Conservation (phyloP, 53 echinoderm and acorn worm species). For the Pentamera pediparva region DNA sequence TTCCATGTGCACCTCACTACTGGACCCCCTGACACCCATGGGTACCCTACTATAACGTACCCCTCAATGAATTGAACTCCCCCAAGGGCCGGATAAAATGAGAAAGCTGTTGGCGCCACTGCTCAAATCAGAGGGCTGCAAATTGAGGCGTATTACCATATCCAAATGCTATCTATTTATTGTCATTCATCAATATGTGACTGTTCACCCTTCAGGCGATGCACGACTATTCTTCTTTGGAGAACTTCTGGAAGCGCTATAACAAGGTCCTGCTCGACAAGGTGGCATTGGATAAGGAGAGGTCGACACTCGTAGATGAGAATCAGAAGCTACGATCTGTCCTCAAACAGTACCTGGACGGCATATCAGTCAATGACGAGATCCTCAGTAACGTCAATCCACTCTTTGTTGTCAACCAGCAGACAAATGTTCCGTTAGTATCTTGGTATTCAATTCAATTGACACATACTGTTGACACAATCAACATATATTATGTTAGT, state of each 20-base stretch:
- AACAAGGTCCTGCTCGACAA: slow-evolving; percentile 94
- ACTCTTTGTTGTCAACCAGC: slow-evolving; percentile 97
- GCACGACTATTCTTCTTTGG: slow-evolving; percentile 90
- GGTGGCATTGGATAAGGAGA: slow-evolving; percentile 92
- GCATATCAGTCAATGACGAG: slow-evolving; percentile 99
- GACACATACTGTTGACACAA: too few species aligned
- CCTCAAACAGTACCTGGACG: slow-evolving; percentile 97
- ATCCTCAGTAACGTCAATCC: slow-evolving; percentile 95
- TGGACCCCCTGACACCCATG: not conserved
- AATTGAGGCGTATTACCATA: too few species aligned
- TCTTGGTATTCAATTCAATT: too few species aligned
- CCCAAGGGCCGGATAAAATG: too few species aligned
- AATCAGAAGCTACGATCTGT: slow-evolving; percentile 81
- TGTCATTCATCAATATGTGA: too few species aligned
- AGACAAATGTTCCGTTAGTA: slow-evolving; percentile 90
- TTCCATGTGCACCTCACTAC: too few species aligned
- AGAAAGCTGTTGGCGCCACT: too few species aligned
- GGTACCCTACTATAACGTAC: not conserved
- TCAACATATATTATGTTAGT: too few species aligned
- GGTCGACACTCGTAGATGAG: slow-evolving; percentile 65
- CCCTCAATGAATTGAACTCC: too few species aligned
- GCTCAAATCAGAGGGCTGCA: too few species aligned
- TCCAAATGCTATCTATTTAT: too few species aligned
- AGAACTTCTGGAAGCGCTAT: slow-evolving; percentile 99
- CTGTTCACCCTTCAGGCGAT: slow-evolving; percentile 76